Percentiles rank a stretch among this genome's conserved stretches.
Conservation (phyloP, 2,797 vertebrate genomes). For the Galago senegalensis region DNA sequence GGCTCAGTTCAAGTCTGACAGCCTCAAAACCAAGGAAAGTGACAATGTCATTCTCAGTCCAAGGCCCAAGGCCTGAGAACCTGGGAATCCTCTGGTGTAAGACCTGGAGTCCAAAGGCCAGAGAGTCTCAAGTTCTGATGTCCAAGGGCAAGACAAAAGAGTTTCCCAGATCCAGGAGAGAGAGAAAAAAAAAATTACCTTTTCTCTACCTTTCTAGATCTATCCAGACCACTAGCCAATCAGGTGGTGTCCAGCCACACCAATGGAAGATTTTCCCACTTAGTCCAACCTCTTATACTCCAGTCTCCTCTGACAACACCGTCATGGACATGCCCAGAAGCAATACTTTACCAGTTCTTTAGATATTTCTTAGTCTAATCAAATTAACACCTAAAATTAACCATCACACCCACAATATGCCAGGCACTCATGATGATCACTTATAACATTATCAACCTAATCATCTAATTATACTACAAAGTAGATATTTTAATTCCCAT, state of each 20-base stretch:
- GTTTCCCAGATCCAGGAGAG: neutral
- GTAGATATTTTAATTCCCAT: conserved; percentile 30
- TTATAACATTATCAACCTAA: neutral
- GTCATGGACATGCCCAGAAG: neutral
- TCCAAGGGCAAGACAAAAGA: neutral
- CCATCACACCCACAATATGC: neutral
- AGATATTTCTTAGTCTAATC: neutral
- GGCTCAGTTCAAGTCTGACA: neutral
- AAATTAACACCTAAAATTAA: neutral
- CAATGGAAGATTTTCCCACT: neutral
- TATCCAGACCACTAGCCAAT: neutral
- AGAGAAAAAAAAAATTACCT: neutral
- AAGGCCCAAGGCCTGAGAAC: neutral
- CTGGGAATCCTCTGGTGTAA: neutral
- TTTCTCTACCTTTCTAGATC: neutral
- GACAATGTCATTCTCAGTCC: neutral
- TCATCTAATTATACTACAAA: neutral
- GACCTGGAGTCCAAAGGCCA: neutral
- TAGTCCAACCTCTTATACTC: neutral
- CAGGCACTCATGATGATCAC: neutral
- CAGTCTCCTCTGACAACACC: neutral
- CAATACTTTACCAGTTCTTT: neutral
- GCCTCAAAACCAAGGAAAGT: neutral
- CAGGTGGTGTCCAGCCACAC: neutral
- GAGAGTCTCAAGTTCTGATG: neutral